Conservation (phyloP, 2,113 vertebrate genomes). For the Gallinago jamesoni region DNA sequence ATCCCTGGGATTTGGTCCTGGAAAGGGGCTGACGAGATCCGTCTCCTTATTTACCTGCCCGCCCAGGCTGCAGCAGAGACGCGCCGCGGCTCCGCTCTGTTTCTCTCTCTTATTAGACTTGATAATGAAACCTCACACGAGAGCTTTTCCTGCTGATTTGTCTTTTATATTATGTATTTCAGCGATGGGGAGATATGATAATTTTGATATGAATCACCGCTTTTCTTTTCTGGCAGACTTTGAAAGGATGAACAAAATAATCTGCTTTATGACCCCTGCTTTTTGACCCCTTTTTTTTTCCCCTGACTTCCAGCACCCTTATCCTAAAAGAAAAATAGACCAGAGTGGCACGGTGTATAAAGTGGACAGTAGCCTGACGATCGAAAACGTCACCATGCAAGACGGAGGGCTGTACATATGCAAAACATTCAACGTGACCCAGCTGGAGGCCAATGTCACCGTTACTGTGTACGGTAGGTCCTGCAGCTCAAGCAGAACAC, state of each 20-base stretch:
- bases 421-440: constrained; percentile 32
- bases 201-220: neutral
- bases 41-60: neutral
- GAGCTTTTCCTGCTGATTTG: neutral
- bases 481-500: neutral
- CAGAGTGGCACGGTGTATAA: accelerated
- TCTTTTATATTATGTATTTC: neutral
- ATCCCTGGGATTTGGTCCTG: neutral
- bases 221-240: neutral
- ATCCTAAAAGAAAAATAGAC: neutral
- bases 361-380: constrained; percentile 59
- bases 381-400: constrained; percentile 79
- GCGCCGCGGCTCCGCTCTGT: neutral
- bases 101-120: neutral
- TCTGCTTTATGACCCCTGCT: neutral
- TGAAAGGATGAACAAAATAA: neutral
- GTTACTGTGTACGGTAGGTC: constrained; percentile 80
- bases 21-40: neutral
- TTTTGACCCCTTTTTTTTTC: neutral
- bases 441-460: constrained; percentile 56
- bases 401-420: constrained; percentile 82
- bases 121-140: neutral
- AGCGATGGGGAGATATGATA: neutral
- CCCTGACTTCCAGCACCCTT: neutral
- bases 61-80: neutral